These are phyloP conservation scores for Potorous gilbertii DNA, from an alignment of 2,797 vertebrate species.

Conservation along the genomic window DNA sequence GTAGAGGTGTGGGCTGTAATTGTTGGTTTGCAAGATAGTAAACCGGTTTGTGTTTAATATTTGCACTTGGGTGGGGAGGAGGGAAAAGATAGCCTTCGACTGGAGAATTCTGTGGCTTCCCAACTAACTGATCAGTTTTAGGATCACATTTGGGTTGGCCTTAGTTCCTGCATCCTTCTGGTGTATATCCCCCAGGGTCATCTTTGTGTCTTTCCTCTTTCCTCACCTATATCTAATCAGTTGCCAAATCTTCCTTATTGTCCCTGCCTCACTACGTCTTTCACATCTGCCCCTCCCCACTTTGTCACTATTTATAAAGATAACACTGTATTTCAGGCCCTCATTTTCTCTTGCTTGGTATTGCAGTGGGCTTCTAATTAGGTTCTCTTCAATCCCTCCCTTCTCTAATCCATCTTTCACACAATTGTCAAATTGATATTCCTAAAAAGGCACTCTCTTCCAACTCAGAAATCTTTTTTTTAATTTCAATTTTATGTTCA, in stretches of 20 bases:
- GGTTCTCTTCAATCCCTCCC: neutral
- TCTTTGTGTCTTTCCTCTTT: neutral
- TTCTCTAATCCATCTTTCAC: neutral
- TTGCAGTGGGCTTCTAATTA: neutral
- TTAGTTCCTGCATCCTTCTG: neutral
- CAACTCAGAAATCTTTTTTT: neutral
- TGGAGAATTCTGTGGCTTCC: neutral
- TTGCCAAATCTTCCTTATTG: neutral
- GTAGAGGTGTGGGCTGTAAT: neutral
- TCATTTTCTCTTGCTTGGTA: neutral
- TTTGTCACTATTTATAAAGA: neutral
- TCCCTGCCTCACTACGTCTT: neutral
- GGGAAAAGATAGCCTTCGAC: neutral
- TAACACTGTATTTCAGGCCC: neutral
- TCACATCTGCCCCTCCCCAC: neutral
- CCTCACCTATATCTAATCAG: neutral
- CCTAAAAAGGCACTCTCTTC: neutral
- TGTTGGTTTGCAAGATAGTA: neutral
- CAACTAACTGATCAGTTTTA: neutral
- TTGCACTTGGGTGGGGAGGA: neutral
- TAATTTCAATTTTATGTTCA: neutral
- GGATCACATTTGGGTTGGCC: neutral
- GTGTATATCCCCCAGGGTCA: neutral
- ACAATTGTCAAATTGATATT: neutral
- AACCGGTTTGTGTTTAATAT: neutral